Evolutionary conservation across 2,888 invertebrate genomes (phyloP).

Genomic region (Ashinkailepas kermadecensis): DNA sequence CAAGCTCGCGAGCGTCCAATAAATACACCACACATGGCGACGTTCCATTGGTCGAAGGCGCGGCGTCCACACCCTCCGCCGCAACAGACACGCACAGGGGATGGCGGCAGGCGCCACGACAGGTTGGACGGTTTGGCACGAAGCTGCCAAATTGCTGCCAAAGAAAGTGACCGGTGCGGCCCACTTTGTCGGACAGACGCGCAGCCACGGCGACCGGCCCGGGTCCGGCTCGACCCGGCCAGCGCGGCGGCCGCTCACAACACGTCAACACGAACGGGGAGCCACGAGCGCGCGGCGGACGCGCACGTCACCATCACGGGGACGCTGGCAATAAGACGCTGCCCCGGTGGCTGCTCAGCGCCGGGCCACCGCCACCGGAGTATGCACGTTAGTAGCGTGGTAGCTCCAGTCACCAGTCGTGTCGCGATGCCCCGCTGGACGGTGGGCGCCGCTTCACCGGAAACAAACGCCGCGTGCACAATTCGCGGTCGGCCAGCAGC

Average conservation of each 20-base stretch:
- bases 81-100: neutral
- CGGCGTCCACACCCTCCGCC: no score
- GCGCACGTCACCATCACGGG: no score
- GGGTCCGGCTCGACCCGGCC: neutral
- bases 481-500: no score
- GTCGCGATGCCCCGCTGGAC: neutral
- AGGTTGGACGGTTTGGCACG: slow-evolving; percentile 16
- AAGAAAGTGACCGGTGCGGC: neutral
- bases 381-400: neutral
- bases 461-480: neutral
- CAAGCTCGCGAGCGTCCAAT: neutral
- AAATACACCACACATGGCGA: neutral
- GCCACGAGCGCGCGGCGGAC: no score
- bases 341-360: neutral
- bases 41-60: neutral
- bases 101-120: neutral
- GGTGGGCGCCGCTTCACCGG: neutral
- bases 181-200: neutral
- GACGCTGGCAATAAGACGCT: no score
- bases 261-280: no score
- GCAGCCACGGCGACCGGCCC: no score
- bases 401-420: neutral
- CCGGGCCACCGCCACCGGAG: neutral
- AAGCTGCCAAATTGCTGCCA: neutral
- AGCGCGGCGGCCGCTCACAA: no score